Evolutionary conservation across 2,797 vertebrate species (phyloP).

Genomic region (Hipposideros larvatus): DNA sequence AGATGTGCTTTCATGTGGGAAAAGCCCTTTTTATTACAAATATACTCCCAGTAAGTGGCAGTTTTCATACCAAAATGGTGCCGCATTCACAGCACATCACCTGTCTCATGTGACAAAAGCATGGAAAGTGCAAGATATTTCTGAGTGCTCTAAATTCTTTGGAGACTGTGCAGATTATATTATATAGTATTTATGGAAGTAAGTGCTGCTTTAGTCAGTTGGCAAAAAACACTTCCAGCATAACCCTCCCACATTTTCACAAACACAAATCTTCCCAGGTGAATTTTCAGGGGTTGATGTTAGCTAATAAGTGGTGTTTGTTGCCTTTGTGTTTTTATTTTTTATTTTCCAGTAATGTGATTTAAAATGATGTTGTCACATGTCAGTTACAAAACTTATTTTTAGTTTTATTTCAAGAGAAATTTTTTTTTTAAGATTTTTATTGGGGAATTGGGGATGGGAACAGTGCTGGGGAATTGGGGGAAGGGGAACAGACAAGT

Average conservation of each 20-base stretch:
- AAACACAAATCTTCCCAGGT: neutral
- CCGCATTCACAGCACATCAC: constrained; percentile 40
- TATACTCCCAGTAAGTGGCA: constrained; percentile 59
- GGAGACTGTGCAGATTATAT: constrained; percentile 14
- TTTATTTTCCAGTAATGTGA: neutral
- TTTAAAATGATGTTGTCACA: constrained; percentile 36
- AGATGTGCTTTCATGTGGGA: constrained; percentile 63
- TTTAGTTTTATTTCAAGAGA: neutral
- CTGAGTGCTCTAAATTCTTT: constrained; percentile 49
- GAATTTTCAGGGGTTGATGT: neutral
- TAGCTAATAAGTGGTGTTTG: neutral
- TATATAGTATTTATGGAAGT: neutral
- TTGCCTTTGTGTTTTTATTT: constrained; percentile 38
- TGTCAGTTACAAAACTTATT: constrained; percentile 8
- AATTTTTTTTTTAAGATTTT: neutral
- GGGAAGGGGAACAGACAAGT: too few species aligned
- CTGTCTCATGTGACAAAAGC: constrained; percentile 65
- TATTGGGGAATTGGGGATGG: too few species aligned
- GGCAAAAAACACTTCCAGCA: neutral
- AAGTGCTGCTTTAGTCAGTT: neutral
- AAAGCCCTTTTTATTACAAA: constrained; percentile 70
- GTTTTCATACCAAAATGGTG: constrained; percentile 74
- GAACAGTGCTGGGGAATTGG: too few species aligned
- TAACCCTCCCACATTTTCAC: neutral
- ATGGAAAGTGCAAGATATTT: constrained; percentile 14